A percentile compares a stretch with the other conserved stretches of the same genome.
Evolutionary conservation across 2,797 vertebrate species (phyloP).

Genomic region (Neoniphon sammara): DNA sequence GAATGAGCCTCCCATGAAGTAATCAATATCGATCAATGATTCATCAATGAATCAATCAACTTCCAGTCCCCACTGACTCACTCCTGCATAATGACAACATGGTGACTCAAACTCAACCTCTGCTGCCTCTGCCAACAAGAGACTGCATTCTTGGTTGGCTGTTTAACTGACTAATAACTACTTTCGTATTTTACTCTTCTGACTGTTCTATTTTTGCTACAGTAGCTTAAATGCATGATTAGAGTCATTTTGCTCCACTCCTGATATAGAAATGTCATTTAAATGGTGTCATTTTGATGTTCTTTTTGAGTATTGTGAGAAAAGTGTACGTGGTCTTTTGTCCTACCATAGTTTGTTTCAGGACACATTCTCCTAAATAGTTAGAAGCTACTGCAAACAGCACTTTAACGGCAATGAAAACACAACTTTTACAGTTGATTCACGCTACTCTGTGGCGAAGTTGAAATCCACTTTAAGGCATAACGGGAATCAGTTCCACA

Average conservation of each 20-base stretch:
- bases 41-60: constrained; percentile 57
- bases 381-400: no score
- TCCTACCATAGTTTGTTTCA: no score
- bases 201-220: constrained; percentile 8
- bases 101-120: constrained; percentile 51
- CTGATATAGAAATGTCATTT: constrained; percentile 8
- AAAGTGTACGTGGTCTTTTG: no score
- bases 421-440: not conserved
- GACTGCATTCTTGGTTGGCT: not conserved
- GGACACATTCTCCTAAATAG: no score
- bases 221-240: constrained; percentile 3
- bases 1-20: not conserved
- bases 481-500: not conserved
- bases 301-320: not conserved
- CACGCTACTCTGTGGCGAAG: not conserved
- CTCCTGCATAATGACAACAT: constrained; percentile 54
- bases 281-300: not conserved
- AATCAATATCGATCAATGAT: constrained; percentile 68
- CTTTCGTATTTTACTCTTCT: not conserved
- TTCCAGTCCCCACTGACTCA: constrained; percentile 52
- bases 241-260: constrained; percentile 13
- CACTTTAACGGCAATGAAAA: no score
- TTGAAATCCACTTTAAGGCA: not conserved
- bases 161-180: not conserved
- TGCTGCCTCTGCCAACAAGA: constrained; percentile 27